A percentile compares a stretch with the other conserved stretches of the same genome.
These are phyloP conservation scores for Drosophila bifasciata DNA, from an alignment of 1,140 invertebrate species.

Conservation along the genomic window DNA sequence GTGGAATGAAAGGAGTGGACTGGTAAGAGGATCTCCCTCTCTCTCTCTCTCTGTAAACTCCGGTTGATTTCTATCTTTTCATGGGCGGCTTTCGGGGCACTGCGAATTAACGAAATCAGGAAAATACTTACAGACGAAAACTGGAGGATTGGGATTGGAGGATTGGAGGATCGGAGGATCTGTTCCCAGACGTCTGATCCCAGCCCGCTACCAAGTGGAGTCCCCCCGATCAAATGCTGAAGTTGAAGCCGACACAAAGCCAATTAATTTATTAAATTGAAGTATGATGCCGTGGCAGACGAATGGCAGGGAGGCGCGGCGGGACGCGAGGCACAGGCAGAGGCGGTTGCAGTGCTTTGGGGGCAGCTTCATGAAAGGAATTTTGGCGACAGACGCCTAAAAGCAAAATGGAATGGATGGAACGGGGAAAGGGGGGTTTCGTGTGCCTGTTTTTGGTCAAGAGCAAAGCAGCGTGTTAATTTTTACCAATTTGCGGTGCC, in stretches of 20 bases:
- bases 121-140: constrained; percentile 28
- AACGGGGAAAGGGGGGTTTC: constrained; percentile 35
- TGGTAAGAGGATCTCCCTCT: constrained; percentile 42
- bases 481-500: constrained; percentile 79
- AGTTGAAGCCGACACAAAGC: constrained; percentile 72
- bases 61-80: constrained; percentile 73
- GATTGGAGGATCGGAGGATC: constrained; percentile 30
- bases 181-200: constrained; percentile 15
- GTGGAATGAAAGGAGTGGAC: constrained; percentile 16
- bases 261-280: constrained; percentile 84
- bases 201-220: constrained; percentile 22
- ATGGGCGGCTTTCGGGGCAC: constrained; percentile 55
- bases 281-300: constrained; percentile 64
- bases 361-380: constrained; percentile 66
- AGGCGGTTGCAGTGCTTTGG: too few species aligned
- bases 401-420: constrained; percentile 63
- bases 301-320: not conserved
- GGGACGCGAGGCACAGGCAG: too few species aligned
- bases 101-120: constrained; percentile 61
- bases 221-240: constrained; percentile 46
- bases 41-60: constrained; percentile 32
- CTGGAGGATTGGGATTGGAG: constrained; percentile 21
- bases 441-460: constrained; percentile 80
- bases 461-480: constrained; percentile 82
- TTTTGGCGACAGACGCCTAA: constrained; percentile 83